phyloP scores from a whole-genome alignment of 2,113 vertebrate genomes.

The Tragelaphus buxtoni region DNA sequence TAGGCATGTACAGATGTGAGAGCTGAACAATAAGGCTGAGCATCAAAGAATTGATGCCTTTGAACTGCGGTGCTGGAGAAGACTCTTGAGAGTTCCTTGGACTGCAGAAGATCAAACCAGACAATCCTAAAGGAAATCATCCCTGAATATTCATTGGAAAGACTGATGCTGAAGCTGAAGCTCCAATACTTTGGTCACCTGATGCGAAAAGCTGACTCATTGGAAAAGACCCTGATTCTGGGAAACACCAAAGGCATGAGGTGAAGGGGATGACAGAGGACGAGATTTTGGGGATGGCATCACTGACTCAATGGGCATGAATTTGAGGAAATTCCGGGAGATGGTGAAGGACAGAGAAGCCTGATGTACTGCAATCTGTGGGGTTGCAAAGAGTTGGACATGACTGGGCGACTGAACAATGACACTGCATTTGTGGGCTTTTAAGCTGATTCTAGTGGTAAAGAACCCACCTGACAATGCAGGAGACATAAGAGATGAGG shows the following conservation, averaged over 20 bases:
- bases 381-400: not conserved
- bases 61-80: not conserved
- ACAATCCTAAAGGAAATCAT: not conserved
- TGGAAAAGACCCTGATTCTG: not conserved
- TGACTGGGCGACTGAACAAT: fast-evolving
- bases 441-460: not conserved
- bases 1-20: not conserved
- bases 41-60: not conserved
- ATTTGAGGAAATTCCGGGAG: not conserved
- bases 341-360: not conserved
- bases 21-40: not conserved
- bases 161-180: not conserved
- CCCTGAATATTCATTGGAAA: not conserved
- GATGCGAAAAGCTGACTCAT: fast-evolving
- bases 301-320: not conserved
- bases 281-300: not conserved
- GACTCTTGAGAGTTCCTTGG: not conserved
- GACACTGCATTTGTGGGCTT: not conserved
- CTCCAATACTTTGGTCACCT: not conserved
- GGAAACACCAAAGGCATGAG: not conserved
- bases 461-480: not conserved
- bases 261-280: not conserved
- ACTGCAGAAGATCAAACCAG: not conserved
- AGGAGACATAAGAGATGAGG: not conserved
- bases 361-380: not conserved